Base-by-base conservation (phyloP, 2,113 vertebrate species). In the Orientallactaga bullata region DNA sequence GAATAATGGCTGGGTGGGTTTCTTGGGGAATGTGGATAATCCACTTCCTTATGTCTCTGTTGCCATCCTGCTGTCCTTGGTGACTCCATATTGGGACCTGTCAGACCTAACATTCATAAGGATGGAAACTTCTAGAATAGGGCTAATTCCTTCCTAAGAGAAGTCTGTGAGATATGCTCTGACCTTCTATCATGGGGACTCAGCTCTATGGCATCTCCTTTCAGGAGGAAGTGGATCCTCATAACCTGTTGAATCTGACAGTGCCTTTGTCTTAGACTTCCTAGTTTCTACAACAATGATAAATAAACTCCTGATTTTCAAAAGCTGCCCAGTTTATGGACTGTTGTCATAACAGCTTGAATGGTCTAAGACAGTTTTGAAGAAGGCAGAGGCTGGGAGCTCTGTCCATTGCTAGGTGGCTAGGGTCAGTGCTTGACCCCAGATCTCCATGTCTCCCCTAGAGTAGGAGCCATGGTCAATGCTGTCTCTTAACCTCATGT, bases 121-220 rank as follows among this genome's bases (percentile, higher is more conserved):
- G 4, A 15, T 13, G 47, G n/a, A 37, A 8, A 12, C 5, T 39
- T 55, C 35, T 21, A 17, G 30, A 55, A 10, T 20, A 81, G 18
- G 9, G n/a, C 55, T 55, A 23, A 4, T 4, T 47, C 18, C 26
- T 37, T 71, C 32, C 39, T 16, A n/a, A 7, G 80, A 16, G 4
- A 65, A 20, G 13, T 8, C 24, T 21, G 16, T 39, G 20, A 42
- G n/a, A 88, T 10, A n/a, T 66, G 15, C 24, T 65, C 73, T 73
- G 1, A 4, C 7, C 32, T 37, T 63, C 55, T 0, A 23, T 17
- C 9, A 5, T 0, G 7, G 72, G 24, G 8, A 55, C 32, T 72
- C 12, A 47, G 3, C 30, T 35, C 87, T 24, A 72, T 72, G 5
- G 20, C 4, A n/a, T 5, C 47, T 32, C 26, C 24, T 65, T 10